Evolutionary conservation across 2,888 invertebrate species (phyloP), one percentile per base, ranked within the genome.

Genomic region (Reticulitermes lucifugus): DNA sequence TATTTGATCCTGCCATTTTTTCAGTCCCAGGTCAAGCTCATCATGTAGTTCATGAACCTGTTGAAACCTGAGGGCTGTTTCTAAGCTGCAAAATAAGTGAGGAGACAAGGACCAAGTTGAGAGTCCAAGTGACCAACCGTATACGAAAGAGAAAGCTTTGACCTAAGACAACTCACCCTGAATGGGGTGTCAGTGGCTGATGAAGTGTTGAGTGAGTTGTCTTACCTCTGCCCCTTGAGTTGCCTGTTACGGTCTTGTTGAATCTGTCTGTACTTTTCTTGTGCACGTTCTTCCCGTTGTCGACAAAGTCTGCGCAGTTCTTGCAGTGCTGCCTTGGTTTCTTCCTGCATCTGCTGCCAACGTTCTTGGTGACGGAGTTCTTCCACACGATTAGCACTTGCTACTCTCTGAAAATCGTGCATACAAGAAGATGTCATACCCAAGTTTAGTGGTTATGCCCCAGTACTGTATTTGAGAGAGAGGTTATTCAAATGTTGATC

Each of bases 151-250:
- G 12, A 46, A 12, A 46, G 9, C 4, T 46, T 12, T 46, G 6
- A 46, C 12, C 2, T 46, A 46, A 46, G 12, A 46, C 10, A 46
- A 46, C 12, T 46, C 9, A 46, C 46, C 46, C 46, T 46, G 46
- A 46, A 12, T 9, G 46, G 9, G 12, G 9, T 12, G 46, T 46
- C 46, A 46, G 46, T 46, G 46, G 9, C 9, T 9, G 46, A 46
- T 9, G 46, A 46, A 46, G 46, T 46, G 12, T 46, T 6, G 46
- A 60, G 14, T 21, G 99, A 91, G 92, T 99, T 89, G 98, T 99
- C 51, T 21, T 43, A 85, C 86, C 86, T 87, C 46, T 86, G 87
- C 65, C 83, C 87, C 77, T 87, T 87, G 29, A 87, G 80, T 51
- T 86, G 84, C 18, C 85, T 75, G 18, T 87, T 87, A 73, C 86